A percentile compares a stretch with the other conserved stretches of the same genome.
Evolutionary conservation across 2,888 invertebrate genomes (phyloP).

Genomic region (Zhuqinia jingwanae): DNA sequence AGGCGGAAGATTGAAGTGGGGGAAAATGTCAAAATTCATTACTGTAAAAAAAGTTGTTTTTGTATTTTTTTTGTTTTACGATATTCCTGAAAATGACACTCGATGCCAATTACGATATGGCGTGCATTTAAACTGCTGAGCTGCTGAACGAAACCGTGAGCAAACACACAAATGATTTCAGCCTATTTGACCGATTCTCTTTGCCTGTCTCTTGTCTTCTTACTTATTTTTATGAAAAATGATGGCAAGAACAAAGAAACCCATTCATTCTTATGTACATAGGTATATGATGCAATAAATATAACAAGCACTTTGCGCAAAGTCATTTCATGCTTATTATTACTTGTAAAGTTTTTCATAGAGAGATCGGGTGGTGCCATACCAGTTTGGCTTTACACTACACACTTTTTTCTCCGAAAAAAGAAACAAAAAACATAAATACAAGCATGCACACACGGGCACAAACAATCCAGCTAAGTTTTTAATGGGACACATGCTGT

Average conservation of each 20-base stretch:
- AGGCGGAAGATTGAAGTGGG: slow-evolving; percentile 67
- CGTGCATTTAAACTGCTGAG: neutral
- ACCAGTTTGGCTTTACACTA: neutral
- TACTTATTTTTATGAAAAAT: slow-evolving; percentile 30
- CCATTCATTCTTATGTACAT: slow-evolving; percentile 43
- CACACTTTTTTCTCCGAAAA: slow-evolving; percentile 20
- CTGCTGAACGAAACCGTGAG: neutral
- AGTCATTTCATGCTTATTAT: slow-evolving; percentile 65
- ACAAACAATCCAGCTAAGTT: slow-evolving; percentile 34
- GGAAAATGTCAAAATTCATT: slow-evolving; percentile 70
- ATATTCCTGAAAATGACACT: slow-evolving; percentile 57
- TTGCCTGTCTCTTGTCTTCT: slow-evolving; percentile 9
- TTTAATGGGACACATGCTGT: slow-evolving; percentile 62
- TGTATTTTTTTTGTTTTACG: neutral
- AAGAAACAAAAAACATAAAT: slow-evolving; percentile 48
- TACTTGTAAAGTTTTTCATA: slow-evolving; percentile 24
- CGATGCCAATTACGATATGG: slow-evolving; percentile 62
- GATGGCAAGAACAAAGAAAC: slow-evolving; percentile 44
- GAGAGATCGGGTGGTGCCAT: neutral
- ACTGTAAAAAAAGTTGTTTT: slow-evolving; percentile 14
- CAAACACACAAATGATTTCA: neutral
- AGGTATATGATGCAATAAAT: slow-evolving; percentile 24
- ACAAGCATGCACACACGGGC: too few species aligned
- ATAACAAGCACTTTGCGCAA: slow-evolving; percentile 51
- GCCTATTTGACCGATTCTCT: neutral